Evolutionary conservation across 2,113 vertebrate species (phyloP), one percentile per base, ranked within the genome.

Genomic region (Ceyx margarethae): DNA sequence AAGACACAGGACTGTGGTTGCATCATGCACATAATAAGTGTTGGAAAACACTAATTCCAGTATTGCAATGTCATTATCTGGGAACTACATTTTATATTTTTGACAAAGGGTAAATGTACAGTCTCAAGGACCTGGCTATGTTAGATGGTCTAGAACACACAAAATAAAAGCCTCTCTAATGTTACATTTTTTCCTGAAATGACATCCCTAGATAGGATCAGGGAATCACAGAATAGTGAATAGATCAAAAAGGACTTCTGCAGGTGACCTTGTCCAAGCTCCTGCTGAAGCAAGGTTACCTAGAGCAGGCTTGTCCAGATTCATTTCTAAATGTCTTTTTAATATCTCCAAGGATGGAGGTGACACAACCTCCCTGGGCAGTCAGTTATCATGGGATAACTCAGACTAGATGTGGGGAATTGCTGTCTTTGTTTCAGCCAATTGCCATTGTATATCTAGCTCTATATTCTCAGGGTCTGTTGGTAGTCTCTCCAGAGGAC

Each of bases 401-500:
- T 68, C 3, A 0, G 3, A 19, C 40, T 69, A 43, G 15, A 25
- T 37, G 5, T 1, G 1, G 6, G n/a, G 15, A 4, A 4, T 48
- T n/a, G 3, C 6, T 28, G 16, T 3, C 1, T 18, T 64, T 57
- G 8, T 15, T 77, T 73, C 31, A 60, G 37, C 22, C 33, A 26
- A 19, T 8, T 7, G 1, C 9, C 35, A 28, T 73, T 72, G 5
- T 50, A 21, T 64, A 22, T 12, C 28, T 26, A 18, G 8, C 10
- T 56, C 26, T 10, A 6, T 35, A 18, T 67, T 48, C 48, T 67
- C 53, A 68, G 0, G 9, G 3, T 1, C 5, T 67, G 23, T 5
- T 58, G 6, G 20, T 58, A 50, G 22, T 31, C 13, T 0, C 2
- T 6, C 40, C 31, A 57, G 56, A 61, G 16, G 18, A 11, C 2